Evolutionary conservation across 1,140 invertebrate genomes (phyloP).

Genomic region (Latrodectus geometricus): DNA sequence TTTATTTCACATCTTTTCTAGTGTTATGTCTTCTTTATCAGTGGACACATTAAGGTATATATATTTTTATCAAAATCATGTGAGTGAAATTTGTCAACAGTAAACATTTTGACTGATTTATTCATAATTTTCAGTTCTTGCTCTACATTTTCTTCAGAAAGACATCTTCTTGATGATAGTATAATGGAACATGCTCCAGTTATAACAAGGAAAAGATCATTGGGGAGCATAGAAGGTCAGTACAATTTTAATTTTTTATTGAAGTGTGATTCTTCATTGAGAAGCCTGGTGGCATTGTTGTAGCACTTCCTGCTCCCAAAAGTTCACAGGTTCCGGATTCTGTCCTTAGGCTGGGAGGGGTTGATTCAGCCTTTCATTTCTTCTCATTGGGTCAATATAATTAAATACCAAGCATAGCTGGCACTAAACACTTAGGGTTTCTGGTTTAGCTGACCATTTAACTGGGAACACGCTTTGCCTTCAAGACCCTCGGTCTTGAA

Average conservation of each 20-base stretch:
- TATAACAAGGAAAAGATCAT: slow-evolving; percentile 63
- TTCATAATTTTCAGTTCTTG: slow-evolving; percentile 46
- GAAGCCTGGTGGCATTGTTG: neutral
- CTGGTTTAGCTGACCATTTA: no score
- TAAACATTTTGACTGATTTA: neutral
- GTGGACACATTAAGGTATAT: slow-evolving; percentile 53
- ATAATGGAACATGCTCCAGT: slow-evolving; percentile 69
- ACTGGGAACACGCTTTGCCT: no score
- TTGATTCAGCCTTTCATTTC: no score
- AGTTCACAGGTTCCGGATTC: no score
- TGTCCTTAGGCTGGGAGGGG: no score
- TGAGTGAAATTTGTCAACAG: neutral
- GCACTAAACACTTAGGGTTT: no score
- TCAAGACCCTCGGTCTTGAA: no score
- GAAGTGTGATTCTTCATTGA: neutral
- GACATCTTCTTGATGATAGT: slow-evolving; percentile 71
- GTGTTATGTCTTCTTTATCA: slow-evolving; percentile 51
- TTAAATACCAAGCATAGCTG: no score
- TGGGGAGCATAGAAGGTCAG: slow-evolving; percentile 58
- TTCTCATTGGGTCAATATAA: no score
- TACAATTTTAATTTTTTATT: neutral
- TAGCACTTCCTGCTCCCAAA: neutral
- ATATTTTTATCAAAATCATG: neutral
- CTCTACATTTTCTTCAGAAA: slow-evolving; percentile 63
- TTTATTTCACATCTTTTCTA: slow-evolving; percentile 18